Evolutionary conservation across 1,140 invertebrate species (phyloP).

Genomic region (Portunus trituberculatus): DNA sequence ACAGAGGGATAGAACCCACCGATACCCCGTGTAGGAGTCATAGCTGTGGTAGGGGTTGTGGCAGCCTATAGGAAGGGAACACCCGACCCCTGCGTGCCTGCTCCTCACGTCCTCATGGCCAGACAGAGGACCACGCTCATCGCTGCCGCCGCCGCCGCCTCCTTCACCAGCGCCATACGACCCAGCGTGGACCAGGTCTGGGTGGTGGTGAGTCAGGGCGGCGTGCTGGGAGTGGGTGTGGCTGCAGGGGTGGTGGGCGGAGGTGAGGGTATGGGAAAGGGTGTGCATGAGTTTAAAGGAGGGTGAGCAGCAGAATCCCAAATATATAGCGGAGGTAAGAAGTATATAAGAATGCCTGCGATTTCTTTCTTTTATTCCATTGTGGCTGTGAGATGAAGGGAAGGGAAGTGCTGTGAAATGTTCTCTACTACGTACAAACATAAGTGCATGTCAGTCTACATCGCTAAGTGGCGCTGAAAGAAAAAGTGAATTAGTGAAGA

Average conservation of each 20-base stretch:
- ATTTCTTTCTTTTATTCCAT: too few relatives aligned
- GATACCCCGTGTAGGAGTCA: slow-evolving; percentile 58
- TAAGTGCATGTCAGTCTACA: too few relatives aligned
- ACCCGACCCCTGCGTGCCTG: slow-evolving; percentile 43
- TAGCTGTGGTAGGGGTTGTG: slow-evolving; percentile 65
- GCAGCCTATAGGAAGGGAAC: slow-evolving; percentile 61
- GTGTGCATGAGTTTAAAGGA: not conserved
- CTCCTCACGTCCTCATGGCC: not conserved
- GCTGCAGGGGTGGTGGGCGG: slow-evolving; percentile 39
- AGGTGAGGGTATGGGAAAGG: not conserved
- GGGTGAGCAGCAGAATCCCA: not conserved
- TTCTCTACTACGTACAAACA: too few relatives aligned
- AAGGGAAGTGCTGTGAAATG: too few relatives aligned
- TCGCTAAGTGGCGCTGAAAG: too few relatives aligned
- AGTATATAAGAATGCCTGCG: too few relatives aligned
- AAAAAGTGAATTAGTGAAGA: too few relatives aligned
- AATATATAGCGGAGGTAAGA: not conserved
- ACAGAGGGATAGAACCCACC: slow-evolving; percentile 49
- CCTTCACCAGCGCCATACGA: not conserved
- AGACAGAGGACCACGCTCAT: not conserved
- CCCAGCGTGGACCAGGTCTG: not conserved
- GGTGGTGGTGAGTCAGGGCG: slow-evolving; percentile 39
- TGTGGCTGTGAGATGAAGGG: too few relatives aligned
- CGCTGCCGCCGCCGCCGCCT: not conserved
- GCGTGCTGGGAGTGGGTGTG: slow-evolving; percentile 22